Percentiles rank a stretch among this genome's conserved stretches.
These are phyloP conservation scores for Leontocebus nigricollis DNA, from an alignment of 2,797 vertebrate genomes.

Conservation along the genomic window DNA sequence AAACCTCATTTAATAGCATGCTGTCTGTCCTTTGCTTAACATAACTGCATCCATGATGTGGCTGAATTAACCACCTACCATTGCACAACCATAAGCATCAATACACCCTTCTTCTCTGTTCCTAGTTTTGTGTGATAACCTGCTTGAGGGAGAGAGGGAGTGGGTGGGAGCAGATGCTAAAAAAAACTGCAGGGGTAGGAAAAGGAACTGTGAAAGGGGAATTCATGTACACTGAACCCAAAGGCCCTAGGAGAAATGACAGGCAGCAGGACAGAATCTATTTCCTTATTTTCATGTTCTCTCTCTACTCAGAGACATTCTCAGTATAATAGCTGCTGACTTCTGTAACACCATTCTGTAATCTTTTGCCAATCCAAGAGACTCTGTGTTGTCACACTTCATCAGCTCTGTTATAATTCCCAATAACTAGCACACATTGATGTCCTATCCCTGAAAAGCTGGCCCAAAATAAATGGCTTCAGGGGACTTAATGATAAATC, in stretches of 20 bases:
- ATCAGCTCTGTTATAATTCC: slow-evolving; percentile 65
- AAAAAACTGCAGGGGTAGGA: not conserved
- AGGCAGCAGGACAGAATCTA: not conserved
- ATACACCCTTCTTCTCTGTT: not conserved
- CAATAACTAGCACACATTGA: slow-evolving; percentile 35
- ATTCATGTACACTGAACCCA: not conserved
- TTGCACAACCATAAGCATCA: not conserved
- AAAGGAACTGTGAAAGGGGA: not conserved
- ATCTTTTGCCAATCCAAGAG: slow-evolving; percentile 21
- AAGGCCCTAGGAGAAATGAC: not conserved
- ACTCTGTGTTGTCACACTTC: slow-evolving; percentile 42
- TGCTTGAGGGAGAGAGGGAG: not conserved
- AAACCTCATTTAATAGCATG: not conserved
- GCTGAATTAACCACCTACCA: not conserved
- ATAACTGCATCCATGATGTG: not conserved
- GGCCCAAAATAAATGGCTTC: slow-evolving; percentile 48
- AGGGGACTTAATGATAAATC: slow-evolving; percentile 56
- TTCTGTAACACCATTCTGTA: not conserved
- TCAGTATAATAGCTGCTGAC: not conserved
- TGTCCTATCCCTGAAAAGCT: slow-evolving; percentile 60
- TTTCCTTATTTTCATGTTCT: not conserved
- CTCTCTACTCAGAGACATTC: slow-evolving; percentile 4
- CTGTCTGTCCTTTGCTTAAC: not conserved
- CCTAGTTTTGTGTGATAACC: not conserved
- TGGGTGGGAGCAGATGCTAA: not conserved